Evolutionary conservation across 2,888 invertebrate species (phyloP), one percentile per base, ranked within the genome.

Genomic region (Drosophila anomalata): DNA sequence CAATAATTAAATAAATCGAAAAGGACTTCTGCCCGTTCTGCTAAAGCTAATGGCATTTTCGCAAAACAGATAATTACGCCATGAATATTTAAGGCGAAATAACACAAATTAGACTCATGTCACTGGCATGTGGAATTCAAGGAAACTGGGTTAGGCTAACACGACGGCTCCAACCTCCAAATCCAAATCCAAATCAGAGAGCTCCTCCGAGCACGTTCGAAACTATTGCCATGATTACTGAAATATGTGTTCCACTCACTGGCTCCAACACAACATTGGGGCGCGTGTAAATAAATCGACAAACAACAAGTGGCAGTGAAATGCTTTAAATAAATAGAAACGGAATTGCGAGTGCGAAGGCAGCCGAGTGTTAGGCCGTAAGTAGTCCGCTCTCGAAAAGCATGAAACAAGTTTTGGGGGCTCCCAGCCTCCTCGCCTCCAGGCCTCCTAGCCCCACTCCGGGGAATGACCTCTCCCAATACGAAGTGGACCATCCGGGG

Each of bases 301-400:
- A 59, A 48, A 59, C 59, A 42, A 59, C 61, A 48, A 62, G 61
- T 58, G 61, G 61, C 47, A 58, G 61, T 33, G 59, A 62, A 62
- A 62, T 59, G 61, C 59, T 59, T 59, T 50, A 59, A 62, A 59
- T 42, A 50, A 62, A 62, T 36, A 50, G 48, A 36, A 44, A 20
- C 41, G 17, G 47, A 20, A 41, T 17, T 47, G 47, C 29, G 22
- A 58, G 31, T 26, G 44, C 36, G 36, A 36, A 36, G 36, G 36
- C 36, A 36, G 46, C 26, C 57, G 29, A 56, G 33, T 46, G 44
- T 33, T 26, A 11, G n/a, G 20, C 61, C 36, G 29, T 22, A 47
- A 61, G 58, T 61, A 56, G 36, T 20, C 26, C 57, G 14, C 20
- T 42, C 20, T 42, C 17, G 22, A 12, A 29, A 29, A 29, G 29